These are phyloP conservation scores for Glaucidium brasilianum DNA, from an alignment of 2,113 vertebrate species.

Conservation along the genomic window DNA sequence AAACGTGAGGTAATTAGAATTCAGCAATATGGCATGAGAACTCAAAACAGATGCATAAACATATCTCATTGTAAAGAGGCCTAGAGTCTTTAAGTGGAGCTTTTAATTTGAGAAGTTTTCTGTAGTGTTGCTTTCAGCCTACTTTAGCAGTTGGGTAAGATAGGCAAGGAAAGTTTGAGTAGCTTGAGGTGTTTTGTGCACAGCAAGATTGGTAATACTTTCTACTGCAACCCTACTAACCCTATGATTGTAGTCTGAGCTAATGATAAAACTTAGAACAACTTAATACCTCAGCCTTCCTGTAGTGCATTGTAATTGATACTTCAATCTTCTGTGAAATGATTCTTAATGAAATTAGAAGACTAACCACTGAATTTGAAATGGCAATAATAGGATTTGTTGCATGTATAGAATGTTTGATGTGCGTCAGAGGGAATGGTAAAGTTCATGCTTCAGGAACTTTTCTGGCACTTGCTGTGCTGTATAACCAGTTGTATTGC, in stretches of 20 bases:
- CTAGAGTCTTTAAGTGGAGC: background rate
- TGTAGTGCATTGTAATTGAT: background rate
- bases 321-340: background rate
- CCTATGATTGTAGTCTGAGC: background rate
- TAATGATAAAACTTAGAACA: background rate
- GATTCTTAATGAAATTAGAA: background rate
- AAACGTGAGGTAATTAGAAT: conserved; percentile 84
- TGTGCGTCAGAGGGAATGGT: background rate
- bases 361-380: background rate
- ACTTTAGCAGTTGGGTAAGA: background rate
- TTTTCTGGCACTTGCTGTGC: background rate
- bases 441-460: background rate
- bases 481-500: background rate
- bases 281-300: background rate
- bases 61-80: background rate
- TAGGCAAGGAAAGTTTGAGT: background rate
- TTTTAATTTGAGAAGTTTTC: background rate
- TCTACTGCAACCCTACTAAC: background rate
- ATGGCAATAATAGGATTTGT: background rate
- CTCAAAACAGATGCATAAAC: background rate
- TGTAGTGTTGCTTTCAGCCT: background rate
- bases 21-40: background rate
- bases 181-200: background rate
- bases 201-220: background rate
- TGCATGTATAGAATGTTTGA: background rate